These are phyloP conservation scores for Eulemur rufifrons DNA, from an alignment of 2,113 vertebrate genomes.

Conservation along the genomic window DNA sequence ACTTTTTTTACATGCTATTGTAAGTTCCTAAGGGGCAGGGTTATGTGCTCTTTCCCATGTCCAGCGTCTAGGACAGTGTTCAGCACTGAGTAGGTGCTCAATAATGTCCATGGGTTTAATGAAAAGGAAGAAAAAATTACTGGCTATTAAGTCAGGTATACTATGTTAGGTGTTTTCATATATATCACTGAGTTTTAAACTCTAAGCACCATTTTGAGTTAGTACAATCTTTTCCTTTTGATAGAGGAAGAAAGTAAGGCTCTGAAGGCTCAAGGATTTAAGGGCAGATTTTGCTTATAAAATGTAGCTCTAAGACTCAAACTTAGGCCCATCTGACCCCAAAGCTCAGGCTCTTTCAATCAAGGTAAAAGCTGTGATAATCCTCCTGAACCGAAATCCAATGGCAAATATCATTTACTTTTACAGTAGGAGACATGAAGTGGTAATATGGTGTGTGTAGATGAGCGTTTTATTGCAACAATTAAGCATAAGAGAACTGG, in stretches of 20 bases:
- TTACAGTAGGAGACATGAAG: slow-evolving; percentile 13
- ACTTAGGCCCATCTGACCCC: background rate
- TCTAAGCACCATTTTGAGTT: background rate
- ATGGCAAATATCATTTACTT: slow-evolving; percentile 44
- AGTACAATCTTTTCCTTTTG: background rate
- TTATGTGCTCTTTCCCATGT: background rate
- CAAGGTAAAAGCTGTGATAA: slow-evolving; percentile 52
- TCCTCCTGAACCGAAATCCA: slow-evolving; percentile 48
- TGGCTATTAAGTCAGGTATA: background rate
- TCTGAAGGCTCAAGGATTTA: background rate
- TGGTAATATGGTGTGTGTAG: background rate
- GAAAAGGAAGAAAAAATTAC: background rate
- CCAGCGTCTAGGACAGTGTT: background rate
- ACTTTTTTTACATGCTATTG: background rate
- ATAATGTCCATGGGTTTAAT: background rate
- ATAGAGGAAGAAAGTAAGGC: background rate
- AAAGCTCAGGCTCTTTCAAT: background rate
- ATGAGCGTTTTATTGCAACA: slow-evolving; percentile 37
- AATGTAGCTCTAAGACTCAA: background rate
- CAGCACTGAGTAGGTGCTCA: background rate
- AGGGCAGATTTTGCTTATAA: slow-evolving; percentile 15
- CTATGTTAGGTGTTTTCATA: background rate
- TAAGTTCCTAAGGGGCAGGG: background rate
- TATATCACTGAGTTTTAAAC: background rate
- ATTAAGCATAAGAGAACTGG: background rate